Base-by-base conservation (phyloP, 2,797 vertebrate species). In the Diglossa cyanea region DNA sequence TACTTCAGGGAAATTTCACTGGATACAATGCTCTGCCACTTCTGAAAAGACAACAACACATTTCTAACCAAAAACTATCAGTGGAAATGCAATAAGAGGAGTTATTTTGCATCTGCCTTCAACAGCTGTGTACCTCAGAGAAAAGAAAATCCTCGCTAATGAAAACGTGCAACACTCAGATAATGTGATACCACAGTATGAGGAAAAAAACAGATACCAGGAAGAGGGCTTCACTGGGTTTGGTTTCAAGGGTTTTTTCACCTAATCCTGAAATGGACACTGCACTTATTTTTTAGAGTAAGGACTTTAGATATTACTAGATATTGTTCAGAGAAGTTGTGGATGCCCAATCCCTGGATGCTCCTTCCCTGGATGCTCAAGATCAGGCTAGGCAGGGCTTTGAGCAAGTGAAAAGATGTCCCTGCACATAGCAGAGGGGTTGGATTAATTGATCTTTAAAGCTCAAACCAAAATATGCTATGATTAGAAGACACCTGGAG, bases 111-210 rank as follows among this genome's bases (percentile, higher is more conserved):
- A 4, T 48, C 68, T 51, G 53, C 23, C 44, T 71, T 57, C 39
- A 66, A 70, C 48, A 90, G 26, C 57, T 71, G 37, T 17, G 2
- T 31, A 51, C 33, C 51, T 66, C 12, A 17, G 48, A 31, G 28
- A 86, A 86, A 80, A 77, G 39, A 87, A 87, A 89, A 82, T 60
- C 63, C 24, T 60, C 0, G 0, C 51, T 40, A 20, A 25, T 3
- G 7, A 62, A 62, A 85, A 82, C 0, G 0, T 8, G 11, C 28
- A 28, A 17, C 47, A 31, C n/a, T 21, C 68, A 39, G 61, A 74
- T 2, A 3, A 40, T 0, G 3, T 0, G 0, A 44, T 17, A 28
- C 6, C 0, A 0, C 48, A 30, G 61, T 23, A 40, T 0, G 1
- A 80, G 17, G 6, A 24, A 72, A 39, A 40, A 53, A 50, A 67